Evolutionary conservation across 2,888 invertebrate species (phyloP).

Genomic region (Himalopsyche kuldschensis): DNA sequence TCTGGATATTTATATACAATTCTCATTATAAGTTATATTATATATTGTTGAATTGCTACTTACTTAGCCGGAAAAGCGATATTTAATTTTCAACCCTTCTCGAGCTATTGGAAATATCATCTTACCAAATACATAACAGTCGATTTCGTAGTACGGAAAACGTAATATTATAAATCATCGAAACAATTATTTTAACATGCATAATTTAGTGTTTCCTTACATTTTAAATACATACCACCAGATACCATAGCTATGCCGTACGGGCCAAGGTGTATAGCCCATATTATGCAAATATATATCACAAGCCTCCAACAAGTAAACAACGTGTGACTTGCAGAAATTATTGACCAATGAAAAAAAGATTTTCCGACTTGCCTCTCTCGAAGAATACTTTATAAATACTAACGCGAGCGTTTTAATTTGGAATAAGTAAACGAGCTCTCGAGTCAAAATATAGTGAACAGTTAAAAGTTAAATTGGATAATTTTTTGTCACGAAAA

Average conservation of each 20-base stretch:
- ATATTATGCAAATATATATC: background rate
- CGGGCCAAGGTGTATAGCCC: background rate
- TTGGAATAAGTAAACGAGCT: background rate
- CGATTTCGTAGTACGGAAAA: no score
- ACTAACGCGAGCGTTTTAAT: background rate
- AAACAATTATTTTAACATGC: background rate
- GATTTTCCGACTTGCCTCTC: background rate
- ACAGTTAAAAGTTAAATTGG: background rate
- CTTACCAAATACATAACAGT: no score
- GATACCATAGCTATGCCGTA: background rate
- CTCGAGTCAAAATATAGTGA: background rate
- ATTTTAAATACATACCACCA: background rate
- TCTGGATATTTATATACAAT: no score
- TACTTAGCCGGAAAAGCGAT: no score
- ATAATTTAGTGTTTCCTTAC: background rate
- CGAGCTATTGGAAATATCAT: no score
- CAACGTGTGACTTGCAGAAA: background rate
- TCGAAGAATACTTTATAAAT: background rate
- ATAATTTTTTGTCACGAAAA: background rate
- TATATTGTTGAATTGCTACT: no score
- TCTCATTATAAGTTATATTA: no score
- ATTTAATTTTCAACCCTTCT: no score
- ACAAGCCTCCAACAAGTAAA: background rate
- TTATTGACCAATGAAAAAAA: background rate
- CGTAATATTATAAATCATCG: no score